Conservation (phyloP, 2,113 vertebrate species). For the Hypocryptadius cinnamomeus region DNA sequence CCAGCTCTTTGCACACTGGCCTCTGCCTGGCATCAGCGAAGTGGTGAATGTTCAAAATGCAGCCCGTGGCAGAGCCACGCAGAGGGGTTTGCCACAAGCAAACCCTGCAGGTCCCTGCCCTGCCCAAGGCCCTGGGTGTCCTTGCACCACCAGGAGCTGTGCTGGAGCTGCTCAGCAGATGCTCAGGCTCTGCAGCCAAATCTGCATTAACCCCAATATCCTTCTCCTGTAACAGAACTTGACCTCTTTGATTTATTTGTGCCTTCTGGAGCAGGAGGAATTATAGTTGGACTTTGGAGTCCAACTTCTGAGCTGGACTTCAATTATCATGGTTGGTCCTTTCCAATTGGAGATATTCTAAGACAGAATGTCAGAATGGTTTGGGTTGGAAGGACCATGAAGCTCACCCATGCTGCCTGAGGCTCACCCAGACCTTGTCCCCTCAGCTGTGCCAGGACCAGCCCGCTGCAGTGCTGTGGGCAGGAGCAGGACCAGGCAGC, state of each 20-base stretch:
- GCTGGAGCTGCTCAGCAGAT: neutral
- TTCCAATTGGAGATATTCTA: neutral
- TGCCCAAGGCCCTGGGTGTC: neutral
- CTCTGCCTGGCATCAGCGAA: neutral
- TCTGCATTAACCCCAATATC: neutral
- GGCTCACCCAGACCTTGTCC: neutral
- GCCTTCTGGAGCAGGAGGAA: neutral
- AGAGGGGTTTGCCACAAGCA: neutral
- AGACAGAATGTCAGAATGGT: neutral
- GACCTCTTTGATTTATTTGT: neutral
- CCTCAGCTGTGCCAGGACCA: neutral
- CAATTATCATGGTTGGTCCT: neutral
- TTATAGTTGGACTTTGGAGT: neutral
- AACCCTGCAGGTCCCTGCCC: too few species aligned
- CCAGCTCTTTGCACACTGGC: neutral
- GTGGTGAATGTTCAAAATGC: neutral
- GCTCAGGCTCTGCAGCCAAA: neutral
- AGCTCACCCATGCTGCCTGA: neutral
- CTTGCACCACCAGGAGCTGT: neutral
- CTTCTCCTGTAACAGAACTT: neutral
- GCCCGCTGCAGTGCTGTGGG: neutral
- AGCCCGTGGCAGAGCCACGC: neutral
- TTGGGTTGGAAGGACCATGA: neutral
- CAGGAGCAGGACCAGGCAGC: neutral
- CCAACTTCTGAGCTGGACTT: neutral